These are phyloP conservation scores for Coluber constrictor DNA, from an alignment of 2,797 vertebrate species.

Conservation along the genomic window DNA sequence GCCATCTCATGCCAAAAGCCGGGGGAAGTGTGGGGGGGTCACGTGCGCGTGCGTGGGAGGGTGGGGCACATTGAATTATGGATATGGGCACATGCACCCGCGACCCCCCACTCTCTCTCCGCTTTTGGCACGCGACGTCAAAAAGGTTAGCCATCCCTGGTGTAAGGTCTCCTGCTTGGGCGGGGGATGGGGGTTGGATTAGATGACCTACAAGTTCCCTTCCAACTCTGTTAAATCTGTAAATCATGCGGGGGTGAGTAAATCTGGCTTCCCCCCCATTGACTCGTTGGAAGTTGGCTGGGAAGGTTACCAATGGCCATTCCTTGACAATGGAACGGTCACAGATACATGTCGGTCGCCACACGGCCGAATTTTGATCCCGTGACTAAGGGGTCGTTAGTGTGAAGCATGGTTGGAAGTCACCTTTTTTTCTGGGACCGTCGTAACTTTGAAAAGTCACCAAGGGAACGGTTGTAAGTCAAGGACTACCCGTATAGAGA, in stretches of 20 bases:
- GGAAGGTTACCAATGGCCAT: background rate
- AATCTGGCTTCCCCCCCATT: background rate
- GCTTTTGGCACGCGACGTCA: too few relatives aligned
- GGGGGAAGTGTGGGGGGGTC: too few relatives aligned
- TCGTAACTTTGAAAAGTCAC: background rate
- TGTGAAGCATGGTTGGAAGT: background rate
- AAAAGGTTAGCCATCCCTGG: too few relatives aligned
- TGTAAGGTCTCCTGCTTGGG: too few relatives aligned
- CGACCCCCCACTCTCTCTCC: too few relatives aligned
- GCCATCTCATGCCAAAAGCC: too few relatives aligned
- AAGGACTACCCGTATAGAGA: background rate
- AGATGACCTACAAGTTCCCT: too few relatives aligned
- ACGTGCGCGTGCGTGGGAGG: too few relatives aligned
- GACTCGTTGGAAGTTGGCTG: background rate
- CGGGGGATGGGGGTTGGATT: too few relatives aligned
- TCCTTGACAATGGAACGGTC: background rate
- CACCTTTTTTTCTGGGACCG: background rate
- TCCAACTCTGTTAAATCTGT: too few relatives aligned
- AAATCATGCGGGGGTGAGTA: background rate
- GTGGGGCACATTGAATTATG: too few relatives aligned
- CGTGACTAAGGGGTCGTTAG: accelerated
- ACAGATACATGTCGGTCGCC: background rate
- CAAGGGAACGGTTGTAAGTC: background rate
- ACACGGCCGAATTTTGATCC: background rate
- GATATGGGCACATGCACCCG: too few relatives aligned